These are phyloP conservation scores for Xiphophorus birchmanni DNA, from an alignment of 2,797 vertebrate genomes.

Conservation along the genomic window DNA sequence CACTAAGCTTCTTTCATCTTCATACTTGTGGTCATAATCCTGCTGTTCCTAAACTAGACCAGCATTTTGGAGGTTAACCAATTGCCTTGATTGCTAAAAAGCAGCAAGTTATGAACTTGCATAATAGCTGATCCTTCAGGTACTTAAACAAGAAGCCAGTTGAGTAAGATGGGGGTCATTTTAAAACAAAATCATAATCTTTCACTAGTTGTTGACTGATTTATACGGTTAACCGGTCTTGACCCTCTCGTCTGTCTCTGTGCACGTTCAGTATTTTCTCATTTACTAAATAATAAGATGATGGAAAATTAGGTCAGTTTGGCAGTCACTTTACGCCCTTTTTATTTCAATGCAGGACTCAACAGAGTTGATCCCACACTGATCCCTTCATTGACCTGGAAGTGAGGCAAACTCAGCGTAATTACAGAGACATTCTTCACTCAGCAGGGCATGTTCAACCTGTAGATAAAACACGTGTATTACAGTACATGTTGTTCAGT, in stretches of 20 bases:
- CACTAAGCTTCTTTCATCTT: slow-evolving; percentile 41
- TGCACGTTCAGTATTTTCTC: slow-evolving; percentile 8
- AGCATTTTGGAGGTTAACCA: slow-evolving; percentile 26
- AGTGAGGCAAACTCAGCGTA: slow-evolving; percentile 52
- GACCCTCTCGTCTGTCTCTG: slow-evolving; percentile 8
- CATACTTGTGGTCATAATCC: slow-evolving; percentile 54
- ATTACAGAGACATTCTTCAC: slow-evolving; percentile 67
- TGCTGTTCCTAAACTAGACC: slow-evolving; percentile 34
- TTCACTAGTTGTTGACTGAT: slow-evolving; percentile 8
- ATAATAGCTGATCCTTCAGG: slow-evolving; percentile 11
- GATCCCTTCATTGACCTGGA: slow-evolving; percentile 53
- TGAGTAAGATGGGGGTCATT: slow-evolving; percentile 11
- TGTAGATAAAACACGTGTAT: slow-evolving; percentile 32
- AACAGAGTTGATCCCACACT: slow-evolving; percentile 29
- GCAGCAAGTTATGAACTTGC: slow-evolving; percentile 10
- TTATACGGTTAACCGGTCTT: slow-evolving; percentile 16
- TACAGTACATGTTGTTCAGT: background rate
- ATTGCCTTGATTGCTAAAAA: slow-evolving; percentile 13
- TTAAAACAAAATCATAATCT: background rate
- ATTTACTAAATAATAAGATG: slow-evolving; percentile 7
- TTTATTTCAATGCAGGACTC: slow-evolving; percentile 26
- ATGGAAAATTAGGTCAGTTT: slow-evolving; percentile 18
- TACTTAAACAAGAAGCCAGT: slow-evolving; percentile 7
- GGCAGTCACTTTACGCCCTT: background rate
- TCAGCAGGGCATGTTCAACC: slow-evolving; percentile 51